Base-by-base conservation (phyloP, 2,888 invertebrate genomes). In the Aplocera efformata region DNA sequence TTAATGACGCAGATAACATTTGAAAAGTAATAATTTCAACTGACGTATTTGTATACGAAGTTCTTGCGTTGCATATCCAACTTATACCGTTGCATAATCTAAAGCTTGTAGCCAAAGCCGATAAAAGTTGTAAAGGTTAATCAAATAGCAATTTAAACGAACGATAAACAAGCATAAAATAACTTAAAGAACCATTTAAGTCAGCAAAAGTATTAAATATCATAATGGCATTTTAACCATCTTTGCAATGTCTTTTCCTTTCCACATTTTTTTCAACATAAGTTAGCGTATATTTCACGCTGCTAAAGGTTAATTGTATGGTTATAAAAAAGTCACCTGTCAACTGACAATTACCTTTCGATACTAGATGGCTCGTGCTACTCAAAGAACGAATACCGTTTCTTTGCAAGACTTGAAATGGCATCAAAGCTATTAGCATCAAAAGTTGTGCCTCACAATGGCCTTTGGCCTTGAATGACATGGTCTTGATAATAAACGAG, bases 281-380 rank as follows among this genome's bases (percentile, higher is more conserved):
- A 37, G 42, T 42, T 31, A 36, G 33, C 38, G 43, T 41, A 39
- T 43, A 54, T 48, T 61, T 57, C 46, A 58, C 53, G 53, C 54
- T 53, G 41, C 31, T 1, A 63, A 67, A 63, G 66, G 70, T 66
- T 66, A 69, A 65, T 57, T 55, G 52, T 30, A 10, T 33, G 48
- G 49, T 39, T 52, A 50, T 56, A 62, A 61, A 61, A 65, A 61
- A 48, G 28, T 7, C 68, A 69, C 49, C 63, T 67, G 66, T 51
- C 64, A 59, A 59, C 63, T 67, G 66, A 50, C 64, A 59, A 59
- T 60, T 59, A 50, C 30, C 43, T 60, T 60, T 52, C 45, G 54
- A 58, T 56, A 53, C 38, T 50, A 56, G 48, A 56, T 56, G 51
- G 58, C 52, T 48, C 55, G 50, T 53, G 8, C 30, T 22, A 44